Percentiles rank a stretch among this genome's conserved stretches.
These are phyloP conservation scores for Paralichthys olivaceus DNA, from an alignment of 2,113 vertebrate species.

Conservation along the genomic window DNA sequence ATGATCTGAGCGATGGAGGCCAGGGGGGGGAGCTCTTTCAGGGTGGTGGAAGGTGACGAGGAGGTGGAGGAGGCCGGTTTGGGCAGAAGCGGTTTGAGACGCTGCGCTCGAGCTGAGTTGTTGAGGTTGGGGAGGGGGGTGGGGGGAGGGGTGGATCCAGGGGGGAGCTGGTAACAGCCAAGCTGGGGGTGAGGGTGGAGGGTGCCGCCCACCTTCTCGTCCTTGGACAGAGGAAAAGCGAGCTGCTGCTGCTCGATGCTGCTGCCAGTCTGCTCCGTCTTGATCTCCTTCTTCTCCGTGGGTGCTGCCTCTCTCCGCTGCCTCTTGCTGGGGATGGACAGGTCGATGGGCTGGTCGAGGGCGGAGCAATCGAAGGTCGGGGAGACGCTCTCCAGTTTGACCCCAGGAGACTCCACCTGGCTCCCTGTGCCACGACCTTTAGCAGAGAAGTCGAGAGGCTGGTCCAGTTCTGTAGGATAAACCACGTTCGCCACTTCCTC, in stretches of 20 bases:
- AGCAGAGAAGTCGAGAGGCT: constrained; percentile 95
- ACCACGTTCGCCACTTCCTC: constrained; percentile 75
- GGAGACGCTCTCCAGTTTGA: constrained; percentile 86
- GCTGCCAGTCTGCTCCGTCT: constrained; percentile 75
- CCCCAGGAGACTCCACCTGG: constrained; percentile 71
- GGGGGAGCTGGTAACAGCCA: constrained; percentile 85
- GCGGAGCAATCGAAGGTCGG: constrained; percentile 81
- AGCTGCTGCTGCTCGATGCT: constrained; percentile 56
- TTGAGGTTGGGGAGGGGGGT: constrained; percentile 65
- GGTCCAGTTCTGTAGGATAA: constrained; percentile 85
- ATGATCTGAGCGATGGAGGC: constrained; percentile 99
- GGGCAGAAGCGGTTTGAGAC: constrained; percentile 94
- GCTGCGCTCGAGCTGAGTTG: constrained; percentile 80
- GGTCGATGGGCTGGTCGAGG: constrained; percentile 91
- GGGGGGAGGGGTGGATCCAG: constrained; percentile 79
- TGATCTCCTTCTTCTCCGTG: constrained; percentile 64
- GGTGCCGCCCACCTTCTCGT: constrained; percentile 64
- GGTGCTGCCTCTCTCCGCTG: constrained; percentile 53
- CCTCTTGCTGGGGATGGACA: constrained; percentile 91
- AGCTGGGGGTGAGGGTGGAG: constrained; percentile 77
- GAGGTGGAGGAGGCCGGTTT: constrained; percentile 83
- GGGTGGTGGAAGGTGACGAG: constrained; percentile 67
- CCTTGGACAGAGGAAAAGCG: constrained; percentile 53
- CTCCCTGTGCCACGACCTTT: constrained; percentile 79
- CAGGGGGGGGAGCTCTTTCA: constrained; percentile 91